Conservation (phyloP, 2,113 vertebrate species). For the Puffinus mauretanicus region DNA sequence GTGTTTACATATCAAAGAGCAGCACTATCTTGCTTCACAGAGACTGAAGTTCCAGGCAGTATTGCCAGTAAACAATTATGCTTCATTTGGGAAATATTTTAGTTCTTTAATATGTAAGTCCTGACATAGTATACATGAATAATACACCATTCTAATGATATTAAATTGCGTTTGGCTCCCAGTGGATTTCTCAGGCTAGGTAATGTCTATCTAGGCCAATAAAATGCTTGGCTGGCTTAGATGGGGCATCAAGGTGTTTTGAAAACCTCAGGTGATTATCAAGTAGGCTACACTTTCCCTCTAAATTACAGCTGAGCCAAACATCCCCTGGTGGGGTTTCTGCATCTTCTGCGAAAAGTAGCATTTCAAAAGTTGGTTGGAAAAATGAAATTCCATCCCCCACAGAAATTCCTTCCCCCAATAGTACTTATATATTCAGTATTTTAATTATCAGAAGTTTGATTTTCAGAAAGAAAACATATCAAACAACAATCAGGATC, state of each 20-base stretch:
- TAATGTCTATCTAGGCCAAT: neutral
- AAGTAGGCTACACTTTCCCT: neutral
- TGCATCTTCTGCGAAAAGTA: neutral
- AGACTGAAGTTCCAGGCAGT: neutral
- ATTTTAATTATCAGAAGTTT: neutral
- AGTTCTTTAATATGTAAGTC: neutral
- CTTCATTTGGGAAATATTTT: neutral
- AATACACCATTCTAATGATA: neutral
- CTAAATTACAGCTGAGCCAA: neutral
- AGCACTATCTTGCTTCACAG: neutral
- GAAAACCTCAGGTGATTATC: neutral
- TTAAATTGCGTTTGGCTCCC: neutral
- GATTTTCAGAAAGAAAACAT: neutral
- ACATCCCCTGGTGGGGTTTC: neutral
- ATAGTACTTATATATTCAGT: neutral
- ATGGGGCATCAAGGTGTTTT: neutral
- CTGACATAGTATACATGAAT: neutral
- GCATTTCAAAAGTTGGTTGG: neutral
- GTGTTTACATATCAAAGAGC: neutral
- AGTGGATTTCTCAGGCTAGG: neutral
- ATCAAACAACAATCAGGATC: neutral
- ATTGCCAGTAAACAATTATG: neutral
- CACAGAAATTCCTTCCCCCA: neutral
- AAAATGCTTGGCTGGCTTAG: neutral
- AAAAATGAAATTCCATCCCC: neutral